Percentiles rank a stretch among this genome's conserved stretches.
phyloP scores from a whole-genome alignment of 2,113 vertebrate genomes.

The Lanius collurio region DNA sequence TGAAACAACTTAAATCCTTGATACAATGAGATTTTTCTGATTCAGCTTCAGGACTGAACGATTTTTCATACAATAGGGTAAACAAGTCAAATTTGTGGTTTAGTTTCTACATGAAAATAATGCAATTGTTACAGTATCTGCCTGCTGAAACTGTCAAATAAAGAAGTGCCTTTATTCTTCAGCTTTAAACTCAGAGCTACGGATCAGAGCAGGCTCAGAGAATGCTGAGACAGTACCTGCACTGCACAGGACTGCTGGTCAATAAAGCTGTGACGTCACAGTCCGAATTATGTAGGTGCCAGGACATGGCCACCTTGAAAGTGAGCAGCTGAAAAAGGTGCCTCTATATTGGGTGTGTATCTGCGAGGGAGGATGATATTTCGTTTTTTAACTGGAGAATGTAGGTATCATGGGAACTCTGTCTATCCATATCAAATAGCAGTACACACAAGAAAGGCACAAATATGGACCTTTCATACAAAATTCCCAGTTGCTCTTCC shows the following conservation, averaged over 20 bases:
- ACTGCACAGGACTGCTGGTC: background rate
- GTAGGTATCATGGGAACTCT: background rate
- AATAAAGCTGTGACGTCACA: background rate
- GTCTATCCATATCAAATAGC: background rate
- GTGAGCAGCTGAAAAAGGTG: background rate
- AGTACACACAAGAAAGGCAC: background rate
- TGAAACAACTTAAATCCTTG: background rate
- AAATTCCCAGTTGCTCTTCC: background rate
- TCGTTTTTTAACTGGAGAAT: background rate
- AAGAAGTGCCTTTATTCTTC: background rate
- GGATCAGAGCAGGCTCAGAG: background rate
- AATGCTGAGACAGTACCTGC: background rate
- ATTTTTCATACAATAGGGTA: background rate
- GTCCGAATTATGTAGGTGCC: background rate
- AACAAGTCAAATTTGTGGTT: background rate
- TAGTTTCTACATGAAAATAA: background rate
- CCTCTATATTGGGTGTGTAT: background rate
- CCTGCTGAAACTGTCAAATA: background rate
- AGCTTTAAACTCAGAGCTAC: background rate
- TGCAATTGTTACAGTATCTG: background rate
- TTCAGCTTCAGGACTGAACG: background rate
- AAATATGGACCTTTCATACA: background rate
- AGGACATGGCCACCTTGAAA: fast-evolving
- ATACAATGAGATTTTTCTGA: background rate
- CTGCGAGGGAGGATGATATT: background rate